Conservation (phyloP, 2,113 vertebrate species). For the Clupea harengus region DNA sequence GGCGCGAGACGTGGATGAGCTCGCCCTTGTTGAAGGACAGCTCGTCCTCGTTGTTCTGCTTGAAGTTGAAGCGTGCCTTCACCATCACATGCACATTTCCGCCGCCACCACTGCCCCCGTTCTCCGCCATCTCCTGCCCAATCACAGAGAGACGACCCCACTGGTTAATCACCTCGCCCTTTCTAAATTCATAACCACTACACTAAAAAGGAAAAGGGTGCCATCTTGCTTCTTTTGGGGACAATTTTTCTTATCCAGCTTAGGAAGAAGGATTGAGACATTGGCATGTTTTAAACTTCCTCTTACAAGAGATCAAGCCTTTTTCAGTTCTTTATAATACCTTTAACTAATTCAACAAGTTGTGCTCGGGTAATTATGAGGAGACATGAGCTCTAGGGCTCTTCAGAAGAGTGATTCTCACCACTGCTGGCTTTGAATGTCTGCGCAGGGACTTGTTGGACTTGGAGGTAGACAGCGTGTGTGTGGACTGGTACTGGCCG, state of each 20-base stretch:
- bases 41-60: slow-evolving; percentile 98
- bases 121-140: slow-evolving; percentile 93
- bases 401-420: slow-evolving; percentile 12
- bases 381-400: background rate
- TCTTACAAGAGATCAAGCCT: background rate
- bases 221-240: too few species aligned
- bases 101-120: slow-evolving; percentile 74
- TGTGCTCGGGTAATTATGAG: too few species aligned
- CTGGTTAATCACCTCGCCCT: background rate
- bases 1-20: slow-evolving; percentile 87
- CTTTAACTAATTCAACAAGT: too few species aligned
- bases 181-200: too few species aligned
- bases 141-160: slow-evolving; percentile 13
- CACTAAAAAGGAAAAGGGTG: too few species aligned
- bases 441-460: slow-evolving; percentile 71
- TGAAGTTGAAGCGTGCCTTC: slow-evolving; percentile 97
- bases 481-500: slow-evolving; percentile 69
- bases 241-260: background rate
- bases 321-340: background rate
- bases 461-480: slow-evolving; percentile 62
- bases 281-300: too few species aligned
- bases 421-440: slow-evolving; percentile 77
- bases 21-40: slow-evolving; percentile 95
- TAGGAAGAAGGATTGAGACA: background rate
- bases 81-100: slow-evolving; percentile 77